Evolutionary conservation across 1,140 invertebrate species (phyloP).

Genomic region (Trachymyrmex cornetzi): DNA sequence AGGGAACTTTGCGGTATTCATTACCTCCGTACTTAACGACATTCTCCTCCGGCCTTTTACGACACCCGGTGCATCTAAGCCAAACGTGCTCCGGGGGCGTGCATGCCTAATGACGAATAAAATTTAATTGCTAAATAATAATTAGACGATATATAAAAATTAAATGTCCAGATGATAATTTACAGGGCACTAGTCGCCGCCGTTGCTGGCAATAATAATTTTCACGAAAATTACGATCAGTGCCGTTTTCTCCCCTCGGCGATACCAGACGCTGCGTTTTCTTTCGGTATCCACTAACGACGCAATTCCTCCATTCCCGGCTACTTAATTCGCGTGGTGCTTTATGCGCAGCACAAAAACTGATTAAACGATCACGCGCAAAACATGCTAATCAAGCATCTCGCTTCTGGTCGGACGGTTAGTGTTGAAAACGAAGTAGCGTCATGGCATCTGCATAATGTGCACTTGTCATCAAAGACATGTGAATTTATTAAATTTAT

Average conservation of each 20-base stretch:
- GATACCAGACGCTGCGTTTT: slow-evolving; percentile 21
- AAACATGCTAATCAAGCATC: slow-evolving; percentile 45
- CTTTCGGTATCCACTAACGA: slow-evolving; percentile 64
- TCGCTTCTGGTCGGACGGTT: not conserved
- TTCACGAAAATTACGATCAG: slow-evolving; percentile 66
- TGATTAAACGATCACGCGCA: slow-evolving; percentile 24
- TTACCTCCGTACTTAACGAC: slow-evolving; percentile 57
- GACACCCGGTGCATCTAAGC: slow-evolving; percentile 23
- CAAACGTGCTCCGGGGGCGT: slow-evolving; percentile 20
- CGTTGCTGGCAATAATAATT: slow-evolving; percentile 67
- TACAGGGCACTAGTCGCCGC: slow-evolving; percentile 58
- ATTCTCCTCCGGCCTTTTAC: slow-evolving; percentile 56
- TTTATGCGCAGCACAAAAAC: slow-evolving; percentile 59
- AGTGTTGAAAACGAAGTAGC: not conserved
- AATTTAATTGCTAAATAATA: slow-evolving; percentile 75
- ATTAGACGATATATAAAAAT: slow-evolving; percentile 63
- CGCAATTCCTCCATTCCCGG: slow-evolving; percentile 33
- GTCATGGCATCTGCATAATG: slow-evolving; percentile 6
- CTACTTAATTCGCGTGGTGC: slow-evolving; percentile 70
- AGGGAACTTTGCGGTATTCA: slow-evolving; percentile 37
- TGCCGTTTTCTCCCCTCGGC: not conserved
- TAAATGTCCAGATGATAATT: slow-evolving; percentile 48
- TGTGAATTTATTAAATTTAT: slow-evolving; percentile 1
- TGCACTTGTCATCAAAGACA: not conserved
- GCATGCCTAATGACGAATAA: slow-evolving; percentile 63